These are phyloP conservation scores for Spilosoma lubricipeda DNA, from an alignment of 2,888 invertebrate genomes.

Conservation along the genomic window DNA sequence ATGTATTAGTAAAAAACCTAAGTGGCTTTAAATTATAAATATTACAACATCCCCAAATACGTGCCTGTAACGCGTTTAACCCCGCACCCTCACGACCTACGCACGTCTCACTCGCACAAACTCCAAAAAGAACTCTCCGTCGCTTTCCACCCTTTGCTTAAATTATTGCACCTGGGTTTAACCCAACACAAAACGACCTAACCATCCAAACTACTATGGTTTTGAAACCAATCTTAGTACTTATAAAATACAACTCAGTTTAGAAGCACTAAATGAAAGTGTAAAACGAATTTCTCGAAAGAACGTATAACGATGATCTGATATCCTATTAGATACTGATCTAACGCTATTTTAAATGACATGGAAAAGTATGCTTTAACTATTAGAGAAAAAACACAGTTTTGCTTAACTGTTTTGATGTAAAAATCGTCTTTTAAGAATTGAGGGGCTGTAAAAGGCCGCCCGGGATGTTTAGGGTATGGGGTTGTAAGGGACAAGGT, in stretches of 20 bases:
- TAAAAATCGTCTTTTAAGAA: slow-evolving; percentile 73
- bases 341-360: slow-evolving; percentile 60
- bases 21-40: neutral
- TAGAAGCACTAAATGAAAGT: slow-evolving; percentile 32
- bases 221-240: slow-evolving; percentile 50
- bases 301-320: slow-evolving; percentile 71
- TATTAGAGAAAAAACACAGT: slow-evolving; percentile 40
- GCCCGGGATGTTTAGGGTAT: slow-evolving; percentile 56
- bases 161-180: slow-evolving; percentile 82
- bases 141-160: slow-evolving; percentile 86
- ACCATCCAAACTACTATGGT: slow-evolving; percentile 47
- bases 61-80: slow-evolving; percentile 78
- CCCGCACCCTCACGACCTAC: slow-evolving; percentile 83
- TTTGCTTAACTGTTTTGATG: slow-evolving; percentile 42
- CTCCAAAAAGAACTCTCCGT: slow-evolving; percentile 85
- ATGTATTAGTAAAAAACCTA: neutral
- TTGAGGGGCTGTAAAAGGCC: slow-evolving; percentile 72
- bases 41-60: slow-evolving; percentile 48
- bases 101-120: slow-evolving; percentile 86
- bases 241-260: slow-evolving; percentile 49
- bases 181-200: slow-evolving; percentile 61
- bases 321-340: slow-evolving; percentile 74
- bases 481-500: slow-evolving; percentile 46
- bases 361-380: slow-evolving; percentile 50
- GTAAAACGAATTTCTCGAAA: slow-evolving; percentile 76